Evolutionary conservation across 2,113 vertebrate species (phyloP).

Genomic region (Mobula hypostoma): DNA sequence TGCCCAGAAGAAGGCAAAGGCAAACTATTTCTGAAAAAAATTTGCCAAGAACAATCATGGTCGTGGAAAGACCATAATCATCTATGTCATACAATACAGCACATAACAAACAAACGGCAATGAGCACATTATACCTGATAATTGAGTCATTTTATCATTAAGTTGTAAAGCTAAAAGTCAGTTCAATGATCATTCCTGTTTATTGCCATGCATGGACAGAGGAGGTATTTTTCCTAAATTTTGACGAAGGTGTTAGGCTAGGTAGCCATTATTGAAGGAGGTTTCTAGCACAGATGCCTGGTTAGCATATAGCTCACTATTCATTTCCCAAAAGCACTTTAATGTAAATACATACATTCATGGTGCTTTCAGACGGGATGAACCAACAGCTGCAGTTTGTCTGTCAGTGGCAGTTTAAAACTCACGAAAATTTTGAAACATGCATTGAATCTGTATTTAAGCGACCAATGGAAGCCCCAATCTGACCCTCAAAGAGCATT

Average conservation of each 20-base stretch:
- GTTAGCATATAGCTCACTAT: background rate
- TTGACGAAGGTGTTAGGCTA: background rate
- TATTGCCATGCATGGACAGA: background rate
- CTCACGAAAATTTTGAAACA: background rate
- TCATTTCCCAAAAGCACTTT: background rate
- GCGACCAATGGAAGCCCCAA: background rate
- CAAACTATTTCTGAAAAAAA: too few relatives aligned
- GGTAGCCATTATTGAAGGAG: background rate
- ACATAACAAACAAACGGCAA: too few relatives aligned
- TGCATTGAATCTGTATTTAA: background rate
- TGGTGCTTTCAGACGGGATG: background rate
- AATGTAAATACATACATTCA: too few relatives aligned
- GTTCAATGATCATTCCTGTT: background rate
- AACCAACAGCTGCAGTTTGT: background rate
- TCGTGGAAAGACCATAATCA: too few relatives aligned
- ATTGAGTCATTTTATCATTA: background rate
- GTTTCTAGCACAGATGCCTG: background rate
- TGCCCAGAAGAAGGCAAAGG: too few relatives aligned
- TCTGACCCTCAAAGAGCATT: background rate
- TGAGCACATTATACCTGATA: background rate
- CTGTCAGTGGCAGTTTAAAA: background rate
- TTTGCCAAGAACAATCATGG: too few relatives aligned
- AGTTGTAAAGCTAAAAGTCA: background rate
- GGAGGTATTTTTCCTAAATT: background rate
- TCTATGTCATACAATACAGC: too few relatives aligned